Conservation (phyloP, 2,888 invertebrate genomes). For the Torymus texanus region DNA sequence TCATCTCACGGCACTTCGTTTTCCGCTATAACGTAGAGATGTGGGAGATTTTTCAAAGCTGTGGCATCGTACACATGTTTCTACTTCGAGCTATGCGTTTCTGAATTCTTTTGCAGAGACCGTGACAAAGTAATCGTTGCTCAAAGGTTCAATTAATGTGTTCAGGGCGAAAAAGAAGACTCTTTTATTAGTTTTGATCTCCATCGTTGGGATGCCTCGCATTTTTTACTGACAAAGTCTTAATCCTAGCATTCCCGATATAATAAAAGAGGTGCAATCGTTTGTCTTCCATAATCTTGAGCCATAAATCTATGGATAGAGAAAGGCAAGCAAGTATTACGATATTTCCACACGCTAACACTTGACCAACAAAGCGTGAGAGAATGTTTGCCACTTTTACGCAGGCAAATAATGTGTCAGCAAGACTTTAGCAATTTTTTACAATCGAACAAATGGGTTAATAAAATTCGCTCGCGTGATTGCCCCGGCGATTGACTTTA, state of each 20-base stretch:
- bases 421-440: slow-evolving; percentile 10
- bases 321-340: too few species aligned
- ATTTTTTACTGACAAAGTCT: slow-evolving; percentile 1
- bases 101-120: not conserved
- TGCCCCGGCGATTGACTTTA: slow-evolving; percentile 26
- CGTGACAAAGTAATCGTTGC: slow-evolving; percentile 1
- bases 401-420: too few species aligned
- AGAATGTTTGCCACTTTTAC: not conserved
- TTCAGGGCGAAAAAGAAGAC: not conserved
- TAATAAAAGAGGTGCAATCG: too few species aligned
- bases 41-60: not conserved
- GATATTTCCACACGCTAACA: too few species aligned
- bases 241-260: too few species aligned
- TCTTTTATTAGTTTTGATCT: slow-evolving; percentile 37
- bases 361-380: too few species aligned
- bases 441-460: slow-evolving; percentile 18
- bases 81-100: too few species aligned
- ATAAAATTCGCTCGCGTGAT: slow-evolving; percentile 46
- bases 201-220: slow-evolving; percentile 11
- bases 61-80: too few species aligned
- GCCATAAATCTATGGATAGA: too few species aligned
- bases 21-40: slow-evolving; percentile 26
- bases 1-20: slow-evolving; percentile 47
- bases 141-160: too few species aligned
- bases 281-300: too few species aligned